Evolutionary conservation across 2,113 vertebrate species (phyloP).

Genomic region (Leptobrachium ailaonicum): DNA sequence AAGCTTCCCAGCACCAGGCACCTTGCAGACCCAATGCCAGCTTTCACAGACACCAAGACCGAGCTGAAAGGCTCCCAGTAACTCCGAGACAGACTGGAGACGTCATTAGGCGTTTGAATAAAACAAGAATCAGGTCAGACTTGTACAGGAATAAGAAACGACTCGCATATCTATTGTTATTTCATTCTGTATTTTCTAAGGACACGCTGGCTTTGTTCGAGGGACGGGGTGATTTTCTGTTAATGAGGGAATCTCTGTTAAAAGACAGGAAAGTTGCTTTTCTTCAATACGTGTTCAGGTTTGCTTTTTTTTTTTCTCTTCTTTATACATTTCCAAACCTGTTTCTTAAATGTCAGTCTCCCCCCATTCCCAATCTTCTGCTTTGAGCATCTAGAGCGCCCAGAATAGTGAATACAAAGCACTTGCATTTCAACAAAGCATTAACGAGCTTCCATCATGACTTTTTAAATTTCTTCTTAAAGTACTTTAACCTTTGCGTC

Average conservation of each 20-base stretch:
- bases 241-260: neutral
- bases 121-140: no score
- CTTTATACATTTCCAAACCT: neutral
- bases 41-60: no score
- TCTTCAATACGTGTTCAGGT: neutral
- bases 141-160: no score
- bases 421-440: slow-evolving; percentile 27
- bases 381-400: neutral
- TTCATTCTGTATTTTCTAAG: no score
- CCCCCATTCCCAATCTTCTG: neutral
- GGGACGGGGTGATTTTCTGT: neutral
- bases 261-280: neutral
- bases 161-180: no score
- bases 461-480: neutral
- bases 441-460: neutral
- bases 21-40: no score
- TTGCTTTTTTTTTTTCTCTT: no score
- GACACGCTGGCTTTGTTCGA: neutral
- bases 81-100: no score
- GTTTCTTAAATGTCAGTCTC: slow-evolving; percentile 14
- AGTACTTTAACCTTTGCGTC: neutral
- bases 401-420: slow-evolving; percentile 25
- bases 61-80: no score
- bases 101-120: no score
- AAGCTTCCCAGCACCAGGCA: no score